phyloP scores from a whole-genome alignment of 2,888 invertebrate genomes.

The Nesidiocoris tenuis region DNA sequence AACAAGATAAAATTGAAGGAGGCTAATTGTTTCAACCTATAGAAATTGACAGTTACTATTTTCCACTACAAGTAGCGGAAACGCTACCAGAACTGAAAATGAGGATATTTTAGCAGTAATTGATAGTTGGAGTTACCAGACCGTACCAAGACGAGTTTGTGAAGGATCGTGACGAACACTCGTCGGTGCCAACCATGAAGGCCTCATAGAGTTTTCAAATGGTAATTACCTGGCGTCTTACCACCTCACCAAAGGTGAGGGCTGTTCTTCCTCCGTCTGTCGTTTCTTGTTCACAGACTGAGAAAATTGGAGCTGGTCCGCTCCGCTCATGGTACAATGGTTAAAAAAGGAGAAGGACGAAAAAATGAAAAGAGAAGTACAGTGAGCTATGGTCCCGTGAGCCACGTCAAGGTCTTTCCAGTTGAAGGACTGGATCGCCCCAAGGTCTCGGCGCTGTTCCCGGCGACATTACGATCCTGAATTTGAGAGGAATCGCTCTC shows the following conservation, averaged over 20 bases:
- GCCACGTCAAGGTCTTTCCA: not conserved
- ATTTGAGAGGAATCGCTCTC: no score
- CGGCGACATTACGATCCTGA: not conserved
- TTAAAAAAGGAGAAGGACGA: not conserved
- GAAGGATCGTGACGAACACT: not conserved
- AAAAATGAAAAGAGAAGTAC: not conserved
- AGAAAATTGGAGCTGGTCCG: not conserved
- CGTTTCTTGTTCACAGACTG: not conserved
- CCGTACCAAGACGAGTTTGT: not conserved
- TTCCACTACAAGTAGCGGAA: no score
- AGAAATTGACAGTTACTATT: no score
- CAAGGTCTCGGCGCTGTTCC: not conserved
- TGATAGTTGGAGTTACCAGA: not conserved
- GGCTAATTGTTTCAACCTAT: no score
- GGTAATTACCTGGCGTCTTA: not conserved
- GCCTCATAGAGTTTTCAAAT: not conserved
- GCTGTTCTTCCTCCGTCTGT: not conserved
- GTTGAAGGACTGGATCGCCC: not conserved
- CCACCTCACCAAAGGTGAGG: not conserved
- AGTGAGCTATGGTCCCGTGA: not conserved
- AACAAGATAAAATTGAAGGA: no score
- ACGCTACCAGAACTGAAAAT: not conserved
- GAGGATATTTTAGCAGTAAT: not conserved
- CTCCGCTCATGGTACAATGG: not conserved
- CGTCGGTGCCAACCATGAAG: not conserved